Evolutionary conservation across 2,888 invertebrate genomes (phyloP).

Genomic region (Ypsolopha sequella): DNA sequence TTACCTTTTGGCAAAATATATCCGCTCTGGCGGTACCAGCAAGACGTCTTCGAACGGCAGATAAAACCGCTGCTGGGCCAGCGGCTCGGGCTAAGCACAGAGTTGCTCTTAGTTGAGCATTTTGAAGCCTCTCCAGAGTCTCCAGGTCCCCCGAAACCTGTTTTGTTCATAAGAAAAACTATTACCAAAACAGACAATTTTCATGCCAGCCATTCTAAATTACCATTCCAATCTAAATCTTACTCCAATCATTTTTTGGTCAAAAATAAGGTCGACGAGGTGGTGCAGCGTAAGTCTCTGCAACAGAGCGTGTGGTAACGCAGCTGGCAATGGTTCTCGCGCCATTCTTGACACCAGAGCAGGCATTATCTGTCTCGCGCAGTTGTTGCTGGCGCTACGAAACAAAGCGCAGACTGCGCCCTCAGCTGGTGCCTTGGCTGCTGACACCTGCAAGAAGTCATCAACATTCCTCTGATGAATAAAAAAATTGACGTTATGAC

Average conservation of each 20-base stretch:
- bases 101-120: constrained; percentile 52
- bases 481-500: no score
- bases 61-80: constrained; percentile 77
- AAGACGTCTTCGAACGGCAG: constrained; percentile 71
- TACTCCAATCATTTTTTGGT: constrained; percentile 46
- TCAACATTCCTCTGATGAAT: no score
- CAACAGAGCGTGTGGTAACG: constrained; percentile 55
- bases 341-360: constrained; percentile 59
- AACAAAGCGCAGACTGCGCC: constrained; percentile 59
- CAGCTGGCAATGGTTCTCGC: constrained; percentile 59
- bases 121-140: constrained; percentile 35
- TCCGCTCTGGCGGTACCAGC: constrained; percentile 69
- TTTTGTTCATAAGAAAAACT: not conserved
- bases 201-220: not conserved
- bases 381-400: constrained; percentile 42
- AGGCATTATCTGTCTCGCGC: constrained; percentile 44
- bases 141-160: constrained; percentile 34
- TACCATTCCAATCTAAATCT: not conserved
- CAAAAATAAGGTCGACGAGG: constrained; percentile 52
- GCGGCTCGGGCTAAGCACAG: constrained; percentile 81
- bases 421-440: constrained; percentile 54
- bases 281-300: constrained; percentile 52
- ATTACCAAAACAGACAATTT: constrained; percentile 2
- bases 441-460: constrained; percentile 36
- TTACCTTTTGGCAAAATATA: constrained; percentile 58